Evolutionary conservation across 2,888 invertebrate species (phyloP), one percentile per base, ranked within the genome.

Genomic region (Clitarchus hookeri): DNA sequence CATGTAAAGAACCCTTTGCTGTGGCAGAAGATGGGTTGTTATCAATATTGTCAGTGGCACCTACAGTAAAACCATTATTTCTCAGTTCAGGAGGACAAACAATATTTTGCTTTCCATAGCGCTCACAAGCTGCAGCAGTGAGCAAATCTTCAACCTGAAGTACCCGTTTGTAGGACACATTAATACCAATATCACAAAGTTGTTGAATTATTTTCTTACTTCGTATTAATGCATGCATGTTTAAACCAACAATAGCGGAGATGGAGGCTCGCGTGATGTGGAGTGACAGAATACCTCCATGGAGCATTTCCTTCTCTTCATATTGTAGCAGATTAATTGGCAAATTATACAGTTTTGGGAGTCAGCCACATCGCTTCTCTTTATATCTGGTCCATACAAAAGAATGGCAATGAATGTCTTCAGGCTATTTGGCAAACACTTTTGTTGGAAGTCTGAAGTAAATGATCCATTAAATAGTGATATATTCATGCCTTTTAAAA

Each of bases 191-290:
- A 19, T 13, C 78, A 78, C 16, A 78, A n/a, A n/a, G 8, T 26
- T 78, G 16, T 78, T n/a, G 78, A 78, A 78, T 78, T 78, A 78
- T 78, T 78, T 78, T 78, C 78, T 9, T 78, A 78, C 78, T 78
- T 78, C n/a, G 78, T 78, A 9, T 26, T 9, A 78, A 78, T 78
- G 78, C 78, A 23, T 78, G 78, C 3, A 23, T 78, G 19, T 78
- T 78, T 78, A 78, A 78, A 78, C 26, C 78, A n/a, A 78, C 78
- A 78, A 78, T 23, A 9, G 26, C 16, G 78, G 78, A 25, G 8
- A 9, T 78, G n/a, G 78, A 25, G 8, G 78, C 26, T 78, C 78
- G 8, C 11, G 6, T 23, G 6, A 23, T 25, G 78, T 78, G 78
- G 78, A 23, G 8, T 13, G 78, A 12, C n/a, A 12, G 25, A 23